phyloP scores from a whole-genome alignment of 2,797 vertebrate genomes.

The Pipistrellus nathusii region DNA sequence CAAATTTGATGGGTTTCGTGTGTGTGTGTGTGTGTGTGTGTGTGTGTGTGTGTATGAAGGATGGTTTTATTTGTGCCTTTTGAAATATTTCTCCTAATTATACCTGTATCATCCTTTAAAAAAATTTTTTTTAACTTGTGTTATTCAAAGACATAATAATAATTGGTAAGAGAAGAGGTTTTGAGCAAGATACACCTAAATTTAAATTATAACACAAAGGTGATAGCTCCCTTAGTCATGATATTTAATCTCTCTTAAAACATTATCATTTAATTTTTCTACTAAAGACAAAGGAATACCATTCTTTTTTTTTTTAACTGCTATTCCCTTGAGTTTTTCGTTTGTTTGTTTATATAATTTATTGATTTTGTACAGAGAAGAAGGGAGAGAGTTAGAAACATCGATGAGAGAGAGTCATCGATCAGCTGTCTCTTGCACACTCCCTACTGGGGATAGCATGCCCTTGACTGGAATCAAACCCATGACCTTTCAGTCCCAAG shows the following conservation, averaged over 20 bases:
- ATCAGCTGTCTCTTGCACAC: too few relatives aligned
- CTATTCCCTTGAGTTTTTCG: too few relatives aligned
- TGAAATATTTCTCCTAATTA: neutral
- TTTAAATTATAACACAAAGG: neutral
- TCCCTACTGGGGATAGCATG: too few relatives aligned
- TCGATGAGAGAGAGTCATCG: too few relatives aligned
- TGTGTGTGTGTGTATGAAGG: neutral
- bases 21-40: neutral
- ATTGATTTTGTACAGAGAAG: too few relatives aligned
- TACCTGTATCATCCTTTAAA: neutral
- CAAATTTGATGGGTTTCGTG: neutral
- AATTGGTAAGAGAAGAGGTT: neutral
- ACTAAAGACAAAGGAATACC: neutral
- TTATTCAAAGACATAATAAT: neutral
- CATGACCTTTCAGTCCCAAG: too few relatives aligned
- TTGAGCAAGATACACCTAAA: neutral
- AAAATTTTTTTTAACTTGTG: too few relatives aligned
- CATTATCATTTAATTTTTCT: neutral
- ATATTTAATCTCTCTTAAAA: neutral
- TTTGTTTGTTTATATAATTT: too few relatives aligned
- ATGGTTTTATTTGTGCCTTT: neutral
- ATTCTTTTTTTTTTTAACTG: too few relatives aligned
- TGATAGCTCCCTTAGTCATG: neutral
- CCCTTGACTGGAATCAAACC: too few relatives aligned
- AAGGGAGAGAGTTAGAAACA: too few relatives aligned